phyloP scores from a whole-genome alignment of 2,797 vertebrate genomes.

The Amphiprion clarkii region DNA sequence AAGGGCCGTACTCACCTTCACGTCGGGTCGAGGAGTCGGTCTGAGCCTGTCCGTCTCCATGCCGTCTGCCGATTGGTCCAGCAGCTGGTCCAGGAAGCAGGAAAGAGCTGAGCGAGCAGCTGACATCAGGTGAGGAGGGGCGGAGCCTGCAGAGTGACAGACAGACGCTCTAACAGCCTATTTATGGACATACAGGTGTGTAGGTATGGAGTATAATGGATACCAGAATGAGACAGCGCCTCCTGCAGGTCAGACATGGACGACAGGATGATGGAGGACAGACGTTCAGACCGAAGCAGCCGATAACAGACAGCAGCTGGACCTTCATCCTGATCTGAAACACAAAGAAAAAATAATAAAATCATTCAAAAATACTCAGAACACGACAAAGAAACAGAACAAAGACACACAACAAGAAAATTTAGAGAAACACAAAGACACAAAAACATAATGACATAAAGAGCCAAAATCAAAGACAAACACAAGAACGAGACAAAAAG shows the following conservation, averaged over 20 bases:
- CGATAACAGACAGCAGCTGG: slow-evolving; percentile 16
- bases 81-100: slow-evolving; percentile 72
- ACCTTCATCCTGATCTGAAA: not conserved
- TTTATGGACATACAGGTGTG: slow-evolving; percentile 10
- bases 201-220: not conserved
- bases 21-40: not conserved
- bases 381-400: too few species aligned
- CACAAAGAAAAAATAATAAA: too few species aligned
- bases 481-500: too few species aligned
- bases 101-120: slow-evolving; percentile 66
- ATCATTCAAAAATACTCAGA: too few species aligned
- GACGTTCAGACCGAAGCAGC: slow-evolving; percentile 67
- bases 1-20: slow-evolving; percentile 36
- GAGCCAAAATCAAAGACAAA: too few species aligned
- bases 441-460: too few species aligned
- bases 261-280: slow-evolving; percentile 54
- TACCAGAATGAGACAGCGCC: slow-evolving; percentile 51
- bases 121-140: slow-evolving; percentile 49
- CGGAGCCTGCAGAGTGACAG: slow-evolving; percentile 48
- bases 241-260: slow-evolving; percentile 67
- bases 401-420: too few species aligned
- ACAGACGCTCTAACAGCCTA: too few species aligned
- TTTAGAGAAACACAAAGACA: too few species aligned
- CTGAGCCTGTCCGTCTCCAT: not conserved
- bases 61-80: slow-evolving; percentile 58